Evolutionary conservation across 2,888 invertebrate species (phyloP).

Genomic region (Taphrorychus bicolor): DNA sequence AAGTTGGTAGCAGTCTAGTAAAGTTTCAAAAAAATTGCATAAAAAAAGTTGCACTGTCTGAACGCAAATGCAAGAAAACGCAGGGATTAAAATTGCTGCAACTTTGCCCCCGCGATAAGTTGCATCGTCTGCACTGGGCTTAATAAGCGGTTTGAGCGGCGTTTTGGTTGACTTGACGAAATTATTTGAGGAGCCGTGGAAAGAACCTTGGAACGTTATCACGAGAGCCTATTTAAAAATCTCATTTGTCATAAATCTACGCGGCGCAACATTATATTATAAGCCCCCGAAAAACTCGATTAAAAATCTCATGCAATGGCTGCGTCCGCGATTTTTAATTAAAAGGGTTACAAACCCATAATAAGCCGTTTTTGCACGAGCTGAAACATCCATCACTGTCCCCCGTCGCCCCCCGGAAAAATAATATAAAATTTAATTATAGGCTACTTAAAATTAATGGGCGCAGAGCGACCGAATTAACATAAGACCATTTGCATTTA

Average conservation of each 20-base stretch:
- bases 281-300: slow-evolving; percentile 35
- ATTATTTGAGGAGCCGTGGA: too few species aligned
- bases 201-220: neutral
- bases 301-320: slow-evolving; percentile 29
- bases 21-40: too few species aligned
- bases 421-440: slow-evolving; percentile 70
- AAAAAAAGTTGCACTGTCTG: too few species aligned
- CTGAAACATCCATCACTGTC: slow-evolving; percentile 41
- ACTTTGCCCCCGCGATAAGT: too few species aligned
- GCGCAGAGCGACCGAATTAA: slow-evolving; percentile 61
- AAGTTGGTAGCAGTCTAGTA: too few species aligned
- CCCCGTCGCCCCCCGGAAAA: slow-evolving; percentile 51
- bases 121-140: too few species aligned
- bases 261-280: slow-evolving; percentile 18
- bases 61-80: too few species aligned
- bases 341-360: slow-evolving; percentile 42
- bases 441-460: slow-evolving; percentile 75
- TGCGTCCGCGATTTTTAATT: slow-evolving; percentile 40
- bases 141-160: too few species aligned
- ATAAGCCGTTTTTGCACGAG: slow-evolving; percentile 41
- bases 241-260: slow-evolving; percentile 32
- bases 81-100: too few species aligned
- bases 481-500: slow-evolving; percentile 63
- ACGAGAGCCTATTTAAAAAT: slow-evolving; percentile 9
- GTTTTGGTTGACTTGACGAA: too few species aligned